These are phyloP conservation scores for Lasioglossum leucozonium DNA, from an alignment of 2,888 invertebrate species.

Conservation along the genomic window DNA sequence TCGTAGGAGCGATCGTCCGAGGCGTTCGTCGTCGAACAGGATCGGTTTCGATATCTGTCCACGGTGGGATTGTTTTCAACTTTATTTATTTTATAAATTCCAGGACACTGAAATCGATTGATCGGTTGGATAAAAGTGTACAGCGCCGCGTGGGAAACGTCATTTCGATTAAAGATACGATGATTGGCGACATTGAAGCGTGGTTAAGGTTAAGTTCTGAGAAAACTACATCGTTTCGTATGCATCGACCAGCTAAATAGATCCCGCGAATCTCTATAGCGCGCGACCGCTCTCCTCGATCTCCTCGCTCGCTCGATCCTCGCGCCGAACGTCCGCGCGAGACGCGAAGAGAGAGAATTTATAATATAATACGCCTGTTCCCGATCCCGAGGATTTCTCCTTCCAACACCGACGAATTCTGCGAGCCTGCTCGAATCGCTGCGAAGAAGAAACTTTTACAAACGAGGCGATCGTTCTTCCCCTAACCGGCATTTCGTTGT, in stretches of 20 bases:
- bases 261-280: neutral
- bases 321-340: neutral
- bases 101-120: conserved; percentile 11
- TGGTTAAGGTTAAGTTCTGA: neutral
- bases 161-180: neutral
- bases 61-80: neutral
- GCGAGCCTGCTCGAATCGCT: conserved; percentile 2
- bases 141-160: conserved; percentile 11
- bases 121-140: conserved; percentile 14
- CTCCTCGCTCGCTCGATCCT: conserved; percentile 5
- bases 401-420: conserved; percentile 2
- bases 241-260: neutral
- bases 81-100: conserved; percentile 11
- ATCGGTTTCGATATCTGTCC: neutral
- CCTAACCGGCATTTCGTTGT: conserved; percentile 51
- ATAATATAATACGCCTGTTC: conserved; percentile 1
- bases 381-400: neutral
- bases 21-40: neutral
- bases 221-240: neutral
- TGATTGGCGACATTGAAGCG: conserved; percentile 1
- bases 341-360: neutral
- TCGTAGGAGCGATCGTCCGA: neutral
- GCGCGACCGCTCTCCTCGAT: neutral
- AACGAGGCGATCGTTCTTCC: conserved; percentile 24
- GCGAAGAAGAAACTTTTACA: neutral